Evolutionary conservation across 1,140 invertebrate species (phyloP), one percentile per base, ranked within the genome.

Genomic region (Bacillus rossius): DNA sequence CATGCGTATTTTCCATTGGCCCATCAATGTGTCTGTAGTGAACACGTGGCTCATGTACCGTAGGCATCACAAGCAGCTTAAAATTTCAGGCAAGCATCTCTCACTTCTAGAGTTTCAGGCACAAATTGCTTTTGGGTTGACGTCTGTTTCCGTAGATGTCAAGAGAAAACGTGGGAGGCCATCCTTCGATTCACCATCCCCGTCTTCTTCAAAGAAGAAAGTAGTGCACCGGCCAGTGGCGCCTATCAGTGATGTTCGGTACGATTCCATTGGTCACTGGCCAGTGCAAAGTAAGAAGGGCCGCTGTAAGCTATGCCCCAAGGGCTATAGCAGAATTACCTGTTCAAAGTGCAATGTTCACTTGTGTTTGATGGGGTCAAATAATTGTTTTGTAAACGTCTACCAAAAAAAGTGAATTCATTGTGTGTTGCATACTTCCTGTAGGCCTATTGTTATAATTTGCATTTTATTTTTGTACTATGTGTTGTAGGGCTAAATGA

Each of bases 1-100:
- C 57, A 60, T 71, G 14, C 49, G 72, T 59, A 62, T 78, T 25
- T 75, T 77, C 64, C 74, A 69, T 53, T 73, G 77, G 58, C 63
- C 77, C 23, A 56, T 79, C 49, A 71, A 77, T 62, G 60, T 76
- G 59, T 17, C 42, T 59, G 41, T 61, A 37, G 65, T 71, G 19
- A 70, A 68, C 58, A 45, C 59, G 10, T 73, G 68, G 69, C 20
- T 69, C 20, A 37, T 67, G 17, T 62, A 65, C 26, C 25, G 51
- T 19, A 47, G 43, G 16, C 29, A 38, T 14, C 22, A 42, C 23
- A 61, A 52, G 43, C 48, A 51, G 19, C 51, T n/a, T 26, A 14
- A 41, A 38, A 22, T 20, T 20, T 57, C 37, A 29, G 16, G 13
- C 37, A 13, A 51, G 20, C 5, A 5, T 60, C 62, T 65, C 57